Evolutionary conservation across 30 jellyfish, hydroid and myxozoan genomes (phyloP).

Genomic region (Cassiopea xamachana): DNA sequence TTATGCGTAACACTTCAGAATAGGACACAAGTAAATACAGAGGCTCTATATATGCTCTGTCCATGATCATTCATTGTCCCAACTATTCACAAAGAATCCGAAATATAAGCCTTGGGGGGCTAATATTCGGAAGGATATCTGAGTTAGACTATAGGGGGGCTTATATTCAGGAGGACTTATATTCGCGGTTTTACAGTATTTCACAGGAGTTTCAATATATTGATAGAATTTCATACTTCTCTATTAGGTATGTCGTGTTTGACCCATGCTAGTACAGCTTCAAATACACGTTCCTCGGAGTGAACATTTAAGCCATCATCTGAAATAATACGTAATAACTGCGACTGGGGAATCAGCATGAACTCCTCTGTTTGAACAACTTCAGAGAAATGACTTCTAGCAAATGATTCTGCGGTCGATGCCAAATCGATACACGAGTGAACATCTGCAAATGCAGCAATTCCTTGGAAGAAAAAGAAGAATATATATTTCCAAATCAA

Average conservation of each 20-base stretch:
- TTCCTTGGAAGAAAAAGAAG: constrained; percentile 52
- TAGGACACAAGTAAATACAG: too few relatives aligned
- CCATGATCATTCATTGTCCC: too few relatives aligned
- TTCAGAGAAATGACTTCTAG: constrained; percentile 92
- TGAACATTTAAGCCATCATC: constrained; percentile 91
- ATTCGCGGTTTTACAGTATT: too few relatives aligned
- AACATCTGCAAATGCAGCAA: constrained; percentile 96
- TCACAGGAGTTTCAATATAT: too few relatives aligned
- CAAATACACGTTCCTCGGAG: constrained; percentile 98
- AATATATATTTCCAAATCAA: not conserved
- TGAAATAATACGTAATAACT: constrained; percentile 72
- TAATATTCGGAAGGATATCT: too few relatives aligned
- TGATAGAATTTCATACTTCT: constrained; percentile 51
- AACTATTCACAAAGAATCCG: too few relatives aligned
- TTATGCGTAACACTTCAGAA: too few relatives aligned
- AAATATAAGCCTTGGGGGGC: too few relatives aligned
- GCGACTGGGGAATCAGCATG: constrained; percentile 78
- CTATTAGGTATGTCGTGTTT: constrained; percentile 74
- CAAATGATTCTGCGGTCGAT: constrained; percentile 84
- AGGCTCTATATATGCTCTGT: too few relatives aligned
- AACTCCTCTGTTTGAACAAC: constrained; percentile 95
- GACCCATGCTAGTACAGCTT: constrained; percentile 95
- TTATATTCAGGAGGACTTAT: too few relatives aligned
- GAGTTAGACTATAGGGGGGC: too few relatives aligned
- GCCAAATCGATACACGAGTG: constrained; percentile 88